Conservation (phyloP, 2,888 invertebrate species). For the Zygothrica quintamaculata region DNA sequence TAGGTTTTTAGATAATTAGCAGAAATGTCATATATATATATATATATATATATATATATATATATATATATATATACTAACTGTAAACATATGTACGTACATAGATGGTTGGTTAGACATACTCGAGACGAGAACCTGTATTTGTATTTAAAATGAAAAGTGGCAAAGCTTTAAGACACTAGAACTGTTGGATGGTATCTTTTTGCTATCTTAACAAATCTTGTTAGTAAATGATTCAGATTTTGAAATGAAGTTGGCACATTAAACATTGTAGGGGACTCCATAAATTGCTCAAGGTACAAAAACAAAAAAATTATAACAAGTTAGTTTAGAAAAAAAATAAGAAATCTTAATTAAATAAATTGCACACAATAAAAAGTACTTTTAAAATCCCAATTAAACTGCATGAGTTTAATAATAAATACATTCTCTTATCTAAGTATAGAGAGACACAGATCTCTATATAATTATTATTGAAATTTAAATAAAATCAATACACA, state of each 20-base stretch:
- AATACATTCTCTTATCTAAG: conserved; percentile 15
- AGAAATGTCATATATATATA: conserved; percentile 49
- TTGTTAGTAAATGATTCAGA: conserved; percentile 30
- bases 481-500: conserved; percentile 33
- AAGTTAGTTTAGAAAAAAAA: conserved; percentile 48
- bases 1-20: conserved; percentile 76
- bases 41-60: conserved; percentile 27
- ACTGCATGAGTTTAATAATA: conserved; percentile 62
- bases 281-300: conserved; percentile 38
- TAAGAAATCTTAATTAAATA: conserved; percentile 48
- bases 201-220: conserved; percentile 28
- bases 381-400: conserved; percentile 44
- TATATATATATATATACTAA: conserved; percentile 41
- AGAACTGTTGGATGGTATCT: conserved; percentile 56
- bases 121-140: conserved; percentile 42
- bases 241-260: conserved; percentile 39
- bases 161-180: conserved; percentile 76
- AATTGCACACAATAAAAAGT: conserved; percentile 46
- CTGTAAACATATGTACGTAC: conserved; percentile 22
- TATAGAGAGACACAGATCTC: conserved; percentile 49
- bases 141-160: conserved; percentile 60
- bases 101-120: conserved; percentile 40
- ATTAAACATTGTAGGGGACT: conserved; percentile 25
- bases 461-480: conserved; percentile 56
- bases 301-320: conserved; percentile 46